A percentile compares a stretch with the other conserved stretches of the same genome.
phyloP scores from a whole-genome alignment of 2,797 vertebrate species.

The Poeciliopsis gracilis region DNA sequence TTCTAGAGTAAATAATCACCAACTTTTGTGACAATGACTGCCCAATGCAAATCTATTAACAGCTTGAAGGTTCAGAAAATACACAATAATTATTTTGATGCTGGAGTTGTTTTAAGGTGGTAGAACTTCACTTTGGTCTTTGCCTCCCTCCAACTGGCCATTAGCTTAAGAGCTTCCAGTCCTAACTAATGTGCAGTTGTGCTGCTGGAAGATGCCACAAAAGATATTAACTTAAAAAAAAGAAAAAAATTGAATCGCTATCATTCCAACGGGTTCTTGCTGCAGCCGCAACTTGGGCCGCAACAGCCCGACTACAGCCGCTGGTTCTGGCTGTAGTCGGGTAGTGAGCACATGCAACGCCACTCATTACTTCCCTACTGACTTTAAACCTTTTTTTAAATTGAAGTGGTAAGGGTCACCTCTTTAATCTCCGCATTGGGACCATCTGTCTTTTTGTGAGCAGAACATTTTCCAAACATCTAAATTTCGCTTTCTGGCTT shows the following conservation, averaged over 20 bases:
- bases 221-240: background rate
- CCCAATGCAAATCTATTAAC: background rate
- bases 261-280: background rate
- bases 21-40: background rate
- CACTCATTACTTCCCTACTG: background rate
- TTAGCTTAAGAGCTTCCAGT: background rate
- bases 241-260: background rate
- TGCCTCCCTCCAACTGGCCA: background rate
- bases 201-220: background rate
- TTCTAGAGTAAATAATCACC: background rate
- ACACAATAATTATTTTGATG: background rate
- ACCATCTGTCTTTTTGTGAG: background rate
- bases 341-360: background rate
- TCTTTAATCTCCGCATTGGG: background rate
- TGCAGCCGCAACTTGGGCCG: background rate
- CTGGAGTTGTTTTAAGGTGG: background rate
- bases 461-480: background rate
- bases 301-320: too few relatives aligned
- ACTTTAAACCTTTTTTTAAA: background rate
- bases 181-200: background rate
- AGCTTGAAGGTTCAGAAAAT: background rate
- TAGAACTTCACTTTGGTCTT: background rate
- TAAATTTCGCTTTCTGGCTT: background rate
- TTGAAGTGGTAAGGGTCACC: background rate
- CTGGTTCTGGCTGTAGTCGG: background rate